A percentile compares a stretch with the other conserved stretches of the same genome.
Evolutionary conservation across 2,113 vertebrate species (phyloP).

Genomic region (Peromyscus maniculatus): DNA sequence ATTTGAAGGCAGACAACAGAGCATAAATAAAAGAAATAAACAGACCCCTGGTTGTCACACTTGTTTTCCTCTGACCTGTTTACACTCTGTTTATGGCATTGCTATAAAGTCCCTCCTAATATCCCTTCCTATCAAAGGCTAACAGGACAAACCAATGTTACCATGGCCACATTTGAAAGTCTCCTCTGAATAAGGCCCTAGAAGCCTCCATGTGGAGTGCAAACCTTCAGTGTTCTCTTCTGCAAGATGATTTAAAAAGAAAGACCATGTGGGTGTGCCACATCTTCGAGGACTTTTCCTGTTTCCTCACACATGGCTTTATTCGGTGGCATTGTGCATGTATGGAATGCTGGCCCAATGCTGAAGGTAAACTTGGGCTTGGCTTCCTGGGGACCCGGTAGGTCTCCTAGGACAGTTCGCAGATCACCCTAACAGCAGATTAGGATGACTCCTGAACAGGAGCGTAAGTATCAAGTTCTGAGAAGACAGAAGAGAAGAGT

Average conservation of each 20-base stretch:
- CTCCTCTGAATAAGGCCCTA: not conserved
- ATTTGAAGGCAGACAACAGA: constrained; percentile 64
- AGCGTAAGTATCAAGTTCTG: not conserved
- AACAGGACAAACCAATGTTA: not conserved
- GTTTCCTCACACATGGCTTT: not conserved
- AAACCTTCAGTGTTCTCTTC: not conserved
- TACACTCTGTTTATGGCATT: constrained; percentile 15
- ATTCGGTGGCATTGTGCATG: not conserved
- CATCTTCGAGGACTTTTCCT: not conserved
- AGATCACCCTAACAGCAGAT: not conserved
- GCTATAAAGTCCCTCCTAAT: constrained; percentile 11
- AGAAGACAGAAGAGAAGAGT: not conserved
- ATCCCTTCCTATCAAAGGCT: not conserved
- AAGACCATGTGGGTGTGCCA: not conserved
- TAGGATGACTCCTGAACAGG: no score
- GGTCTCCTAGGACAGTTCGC: not conserved
- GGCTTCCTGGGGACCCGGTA: no score
- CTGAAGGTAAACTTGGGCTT: not conserved
- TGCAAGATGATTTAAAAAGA: not conserved
- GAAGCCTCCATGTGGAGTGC: not conserved
- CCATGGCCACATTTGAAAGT: not conserved
- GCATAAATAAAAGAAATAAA: constrained; percentile 71
- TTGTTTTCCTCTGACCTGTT: constrained; percentile 55
- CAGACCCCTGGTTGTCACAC: not conserved
- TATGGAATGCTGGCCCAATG: not conserved